phyloP scores from a whole-genome alignment of 2,113 vertebrate species.

The Zosterops borbonicus region DNA sequence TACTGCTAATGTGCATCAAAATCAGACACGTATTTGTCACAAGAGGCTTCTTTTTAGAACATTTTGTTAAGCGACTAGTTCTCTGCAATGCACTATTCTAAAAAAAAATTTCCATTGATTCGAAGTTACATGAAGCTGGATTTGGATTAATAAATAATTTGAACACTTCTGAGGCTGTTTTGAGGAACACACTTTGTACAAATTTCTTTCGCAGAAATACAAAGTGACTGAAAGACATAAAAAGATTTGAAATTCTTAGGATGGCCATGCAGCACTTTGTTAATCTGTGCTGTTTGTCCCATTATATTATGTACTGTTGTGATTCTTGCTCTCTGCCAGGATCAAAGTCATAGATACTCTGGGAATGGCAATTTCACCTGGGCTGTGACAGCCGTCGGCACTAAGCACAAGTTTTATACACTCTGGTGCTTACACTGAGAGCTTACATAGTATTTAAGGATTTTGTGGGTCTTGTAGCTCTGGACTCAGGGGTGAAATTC shows the following conservation, averaged over 20 bases:
- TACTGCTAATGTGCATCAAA: not conserved
- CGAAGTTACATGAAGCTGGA: not conserved
- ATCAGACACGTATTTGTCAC: slow-evolving; percentile 9
- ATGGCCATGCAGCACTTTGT: not conserved
- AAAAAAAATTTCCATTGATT: not conserved
- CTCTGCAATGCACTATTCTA: not conserved
- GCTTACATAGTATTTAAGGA: not conserved
- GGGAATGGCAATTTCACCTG: not conserved
- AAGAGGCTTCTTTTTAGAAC: not conserved
- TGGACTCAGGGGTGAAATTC: slow-evolving; percentile 49
- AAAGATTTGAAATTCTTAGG: not conserved
- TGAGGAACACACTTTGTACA: not conserved
- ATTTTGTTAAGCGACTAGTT: not conserved
- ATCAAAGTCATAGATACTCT: not conserved
- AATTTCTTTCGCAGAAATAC: not conserved
- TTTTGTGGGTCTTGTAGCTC: slow-evolving; percentile 31
- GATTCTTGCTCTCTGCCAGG: not conserved
- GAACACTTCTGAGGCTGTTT: not conserved
- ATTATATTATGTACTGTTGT: not conserved
- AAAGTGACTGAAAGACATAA: not conserved
- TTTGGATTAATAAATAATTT: not conserved
- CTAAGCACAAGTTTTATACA: not conserved
- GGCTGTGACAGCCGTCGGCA: not conserved
- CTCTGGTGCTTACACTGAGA: not conserved
- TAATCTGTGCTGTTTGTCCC: not conserved